Conservation (phyloP, 2,797 vertebrate species). For the Cottoperca gobio region DNA sequence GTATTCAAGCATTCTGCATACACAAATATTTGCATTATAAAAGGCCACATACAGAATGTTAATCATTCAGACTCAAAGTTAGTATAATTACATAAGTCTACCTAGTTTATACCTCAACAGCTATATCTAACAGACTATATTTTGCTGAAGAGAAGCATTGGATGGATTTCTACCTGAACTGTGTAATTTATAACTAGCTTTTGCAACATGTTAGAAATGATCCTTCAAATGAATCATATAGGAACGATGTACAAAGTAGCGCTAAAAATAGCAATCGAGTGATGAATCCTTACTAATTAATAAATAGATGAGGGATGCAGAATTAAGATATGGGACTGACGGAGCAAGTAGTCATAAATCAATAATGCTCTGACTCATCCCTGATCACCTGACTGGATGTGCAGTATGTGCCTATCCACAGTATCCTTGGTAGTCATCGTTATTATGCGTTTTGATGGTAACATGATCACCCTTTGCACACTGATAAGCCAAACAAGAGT, state of each 20-base stretch:
- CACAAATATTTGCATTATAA: constrained; percentile 51
- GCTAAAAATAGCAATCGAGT: constrained; percentile 60
- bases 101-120: constrained; percentile 32
- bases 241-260: constrained; percentile 25
- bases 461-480: constrained; percentile 47
- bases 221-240: constrained; percentile 34
- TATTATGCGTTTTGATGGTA: not conserved
- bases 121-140: constrained; percentile 15
- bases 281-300: constrained; percentile 26
- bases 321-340: constrained; percentile 9
- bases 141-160: not conserved
- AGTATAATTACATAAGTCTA: constrained; percentile 37
- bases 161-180: constrained; percentile 16
- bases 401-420: constrained; percentile 33
- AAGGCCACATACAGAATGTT: constrained; percentile 44
- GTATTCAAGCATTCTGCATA: constrained; percentile 43
- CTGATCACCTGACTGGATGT: constrained; percentile 32
- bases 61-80: constrained; percentile 46
- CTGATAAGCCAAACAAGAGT: constrained; percentile 36
- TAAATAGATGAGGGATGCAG: constrained; percentile 30
- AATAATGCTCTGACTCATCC: constrained; percentile 31
- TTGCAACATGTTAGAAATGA: constrained; percentile 33
- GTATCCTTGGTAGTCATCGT: constrained; percentile 22
- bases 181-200: constrained; percentile 28
- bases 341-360: constrained; percentile 25